Percentiles rank a stretch among this genome's conserved stretches.
Evolutionary conservation across 2,113 vertebrate genomes (phyloP).

Genomic region (Gnathonemus longibarbis): DNA sequence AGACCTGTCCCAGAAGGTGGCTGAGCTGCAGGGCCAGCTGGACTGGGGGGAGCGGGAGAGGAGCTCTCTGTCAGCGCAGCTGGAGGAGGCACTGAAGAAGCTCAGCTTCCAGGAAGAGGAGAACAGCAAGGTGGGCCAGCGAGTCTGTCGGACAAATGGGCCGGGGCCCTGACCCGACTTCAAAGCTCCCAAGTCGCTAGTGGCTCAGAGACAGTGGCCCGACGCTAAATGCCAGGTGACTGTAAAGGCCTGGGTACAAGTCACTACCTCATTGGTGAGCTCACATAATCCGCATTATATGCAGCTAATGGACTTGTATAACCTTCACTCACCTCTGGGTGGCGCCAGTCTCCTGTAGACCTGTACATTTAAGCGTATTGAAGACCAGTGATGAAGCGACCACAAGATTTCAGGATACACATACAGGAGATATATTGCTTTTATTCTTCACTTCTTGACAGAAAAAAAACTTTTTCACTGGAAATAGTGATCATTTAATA

Average conservation of each 20-base stretch:
- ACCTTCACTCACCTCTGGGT: slow-evolving; percentile 40
- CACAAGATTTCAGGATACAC: not conserved
- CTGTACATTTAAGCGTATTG: not conserved
- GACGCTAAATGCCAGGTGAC: not conserved
- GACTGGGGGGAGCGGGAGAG: slow-evolving; percentile 70
- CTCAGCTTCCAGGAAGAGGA: slow-evolving; percentile 67
- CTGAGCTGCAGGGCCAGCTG: slow-evolving; percentile 64
- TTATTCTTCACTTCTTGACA: not conserved
- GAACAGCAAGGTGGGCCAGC: slow-evolving; percentile 64
- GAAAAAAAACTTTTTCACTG: not conserved
- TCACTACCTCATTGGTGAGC: not conserved
- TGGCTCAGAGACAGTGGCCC: not conserved
- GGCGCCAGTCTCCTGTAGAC: slow-evolving; percentile 42
- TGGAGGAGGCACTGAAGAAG: slow-evolving; percentile 68
- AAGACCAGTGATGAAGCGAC: not conserved
- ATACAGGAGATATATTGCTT: not conserved
- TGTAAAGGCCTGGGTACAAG: not conserved
- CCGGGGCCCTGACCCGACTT: not conserved
- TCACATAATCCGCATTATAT: not conserved
- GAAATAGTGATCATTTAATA: not conserved
- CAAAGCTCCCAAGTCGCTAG: not conserved
- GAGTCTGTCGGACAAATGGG: not conserved
- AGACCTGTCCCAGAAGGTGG: slow-evolving; percentile 68
- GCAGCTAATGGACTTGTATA: not conserved
- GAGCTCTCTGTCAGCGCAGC: slow-evolving; percentile 62